Base-by-base conservation (phyloP, 2,113 vertebrate genomes). In the Atractosteus spatula region DNA sequence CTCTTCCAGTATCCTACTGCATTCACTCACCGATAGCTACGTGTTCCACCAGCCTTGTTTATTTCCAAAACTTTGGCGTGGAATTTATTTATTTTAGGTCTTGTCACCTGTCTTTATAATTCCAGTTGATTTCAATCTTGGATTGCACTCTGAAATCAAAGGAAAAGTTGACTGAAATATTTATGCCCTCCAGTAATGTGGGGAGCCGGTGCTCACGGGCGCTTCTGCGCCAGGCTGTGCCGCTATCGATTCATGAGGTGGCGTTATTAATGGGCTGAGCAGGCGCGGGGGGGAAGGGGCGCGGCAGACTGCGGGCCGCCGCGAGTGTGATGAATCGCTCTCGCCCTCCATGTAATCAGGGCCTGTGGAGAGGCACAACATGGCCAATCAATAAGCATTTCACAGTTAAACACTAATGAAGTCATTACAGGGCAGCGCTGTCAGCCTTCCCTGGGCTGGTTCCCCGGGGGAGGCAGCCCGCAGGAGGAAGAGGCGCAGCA, bases 381-480 rank as follows among this genome's bases (percentile, higher is more conserved):
- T 72, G 69, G 76, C 82, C 77, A 77, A 82, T 86, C 82, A 85
- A 85, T 74, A 65, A 69, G 69, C 67, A 73, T 80, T 86, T 86
- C 85, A 80, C 78, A 80, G 84, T 83, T 87, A 81, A 84, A 85
- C 84, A 84, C 81, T 85, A 84, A 87, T 86, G 83, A 86, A 87
- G 85, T 83, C 72, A 66, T 85, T 79, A 80, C 66, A 74, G 81
- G 73, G 63, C 71, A 76, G 68, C 47, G 44, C 64, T 75, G 70
- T 76, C 69, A 78, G 69, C 71, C 51, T 77, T 64, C 41, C 43
- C 43, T 51, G 57, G 16, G 16, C 8, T 55, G 2, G 14, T 61
- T 57, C 67, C 64, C 70, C 54, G 57, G 17, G 59, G 41, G 29
- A 65, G n/a, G 42, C 12, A 16, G 62, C 16, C 42, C 8, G 57